Evolutionary conservation across 2,113 vertebrate genomes (phyloP).

Genomic region (Labeo catla): DNA sequence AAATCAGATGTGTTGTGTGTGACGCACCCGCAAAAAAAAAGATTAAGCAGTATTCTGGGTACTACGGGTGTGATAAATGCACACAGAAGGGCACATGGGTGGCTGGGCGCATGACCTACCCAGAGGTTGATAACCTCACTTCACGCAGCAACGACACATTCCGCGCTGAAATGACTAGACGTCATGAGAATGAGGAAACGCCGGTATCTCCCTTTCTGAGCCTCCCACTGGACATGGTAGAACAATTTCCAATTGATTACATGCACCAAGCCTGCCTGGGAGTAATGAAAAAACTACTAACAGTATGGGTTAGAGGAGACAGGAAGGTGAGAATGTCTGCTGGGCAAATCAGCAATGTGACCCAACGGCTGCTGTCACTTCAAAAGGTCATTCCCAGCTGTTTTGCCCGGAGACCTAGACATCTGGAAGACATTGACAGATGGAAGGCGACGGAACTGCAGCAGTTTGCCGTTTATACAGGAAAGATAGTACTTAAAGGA

Average conservation of each 20-base stretch:
- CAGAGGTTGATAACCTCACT: not conserved
- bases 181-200: not conserved
- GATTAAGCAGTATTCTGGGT: too few relatives aligned
- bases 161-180: not conserved
- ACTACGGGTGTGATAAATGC: not conserved
- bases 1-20: slow-evolving; percentile 22
- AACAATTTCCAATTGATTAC: not conserved
- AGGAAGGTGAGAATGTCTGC: not conserved
- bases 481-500: too few relatives aligned
- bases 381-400: not conserved
- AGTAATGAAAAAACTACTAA: slow-evolving; percentile 4
- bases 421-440: too few relatives aligned
- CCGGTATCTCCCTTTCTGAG: not conserved
- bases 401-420: too few relatives aligned
- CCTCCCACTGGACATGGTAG: not conserved
- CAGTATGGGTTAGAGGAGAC: not conserved
- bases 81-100: slow-evolving; percentile 13
- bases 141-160: not conserved
- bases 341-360: not conserved
- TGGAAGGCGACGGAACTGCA: too few relatives aligned
- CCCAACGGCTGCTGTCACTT: not conserved
- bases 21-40: not conserved
- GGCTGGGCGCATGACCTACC: not conserved
- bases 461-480: too few relatives aligned
- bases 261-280: not conserved